Conservation (phyloP, 1,140 invertebrate genomes). For the Drosophila takahashii region DNA sequence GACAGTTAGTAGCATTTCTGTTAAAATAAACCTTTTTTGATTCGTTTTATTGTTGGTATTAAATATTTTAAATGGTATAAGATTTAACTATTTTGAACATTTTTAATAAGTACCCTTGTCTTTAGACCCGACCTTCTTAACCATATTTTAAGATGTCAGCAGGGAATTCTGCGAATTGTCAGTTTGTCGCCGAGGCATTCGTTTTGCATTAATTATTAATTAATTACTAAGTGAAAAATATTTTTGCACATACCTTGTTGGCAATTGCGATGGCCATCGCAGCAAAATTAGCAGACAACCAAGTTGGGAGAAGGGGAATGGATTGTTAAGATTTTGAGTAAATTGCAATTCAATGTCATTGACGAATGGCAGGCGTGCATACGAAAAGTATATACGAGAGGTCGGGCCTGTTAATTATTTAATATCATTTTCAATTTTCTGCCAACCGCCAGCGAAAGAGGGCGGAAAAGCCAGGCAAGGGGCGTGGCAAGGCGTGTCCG, state of each 20-base stretch:
- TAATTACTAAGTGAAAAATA: conserved; percentile 64
- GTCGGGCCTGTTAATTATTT: conserved; percentile 76
- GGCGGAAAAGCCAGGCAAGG: not conserved
- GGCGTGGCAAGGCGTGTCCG: conserved; percentile 67
- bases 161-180: conserved; percentile 56
- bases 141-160: conserved; percentile 9
- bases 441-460: conserved; percentile 23
- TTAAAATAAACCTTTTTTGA: not conserved
- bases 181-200: conserved; percentile 51
- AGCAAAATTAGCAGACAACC: conserved; percentile 27
- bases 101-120: not conserved
- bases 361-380: conserved; percentile 51
- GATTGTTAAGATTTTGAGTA: conserved; percentile 28
- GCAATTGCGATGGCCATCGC: conserved; percentile 57
- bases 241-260: conserved; percentile 41
- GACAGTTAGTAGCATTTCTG: conserved; percentile 16
- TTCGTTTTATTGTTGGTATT: conserved; percentile 7
- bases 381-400: conserved; percentile 22
- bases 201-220: conserved; percentile 71
- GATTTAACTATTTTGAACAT: not conserved
- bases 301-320: not conserved
- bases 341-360: conserved; percentile 82
- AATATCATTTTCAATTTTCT: conserved; percentile 81
- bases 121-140: not conserved
- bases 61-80: not conserved